Evolutionary conservation across 92 coral and sea anemone genomes (phyloP).

Genomic region (Parazoanthus atlanticus): DNA sequence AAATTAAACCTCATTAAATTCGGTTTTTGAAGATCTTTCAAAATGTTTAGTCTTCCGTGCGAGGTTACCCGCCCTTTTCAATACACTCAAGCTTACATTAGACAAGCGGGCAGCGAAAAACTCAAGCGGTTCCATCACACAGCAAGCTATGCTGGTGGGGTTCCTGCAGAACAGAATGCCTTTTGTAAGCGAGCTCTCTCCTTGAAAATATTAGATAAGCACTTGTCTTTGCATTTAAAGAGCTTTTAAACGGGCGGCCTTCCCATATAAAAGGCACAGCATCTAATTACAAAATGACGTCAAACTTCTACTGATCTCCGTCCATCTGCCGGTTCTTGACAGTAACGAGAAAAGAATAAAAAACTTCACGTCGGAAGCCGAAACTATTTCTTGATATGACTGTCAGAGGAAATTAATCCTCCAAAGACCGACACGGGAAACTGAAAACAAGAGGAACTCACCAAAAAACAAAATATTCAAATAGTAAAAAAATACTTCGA

Average conservation of each 20-base stretch:
- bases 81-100: slow-evolving; percentile 8
- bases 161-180: slow-evolving; percentile 6
- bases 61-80: background rate
- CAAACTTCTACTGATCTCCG: slow-evolving; percentile 18
- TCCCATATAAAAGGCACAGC: slow-evolving; percentile 23
- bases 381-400: slow-evolving; percentile 8
- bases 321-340: slow-evolving; percentile 36
- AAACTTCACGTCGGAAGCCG: slow-evolving; percentile 35
- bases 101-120: slow-evolving; percentile 40
- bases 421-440: slow-evolving; percentile 1
- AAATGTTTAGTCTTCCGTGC: slow-evolving; percentile 31
- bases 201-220: slow-evolving; percentile 38
- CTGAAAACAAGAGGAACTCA: background rate
- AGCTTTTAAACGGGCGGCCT: slow-evolving; percentile 36
- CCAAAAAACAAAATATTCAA: background rate
- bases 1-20: slow-evolving; percentile 38
- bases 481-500: background rate
- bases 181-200: slow-evolving; percentile 27
- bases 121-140: slow-evolving; percentile 5
- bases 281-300: slow-evolving; percentile 40
- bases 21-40: slow-evolving; percentile 4
- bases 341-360: slow-evolving; percentile 40
- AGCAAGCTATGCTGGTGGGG: slow-evolving; percentile 34
- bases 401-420: slow-evolving; percentile 19
- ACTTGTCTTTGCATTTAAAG: slow-evolving; percentile 47